These are phyloP conservation scores for Calonectris borealis DNA, from an alignment of 2,113 vertebrate species.

Conservation along the genomic window DNA sequence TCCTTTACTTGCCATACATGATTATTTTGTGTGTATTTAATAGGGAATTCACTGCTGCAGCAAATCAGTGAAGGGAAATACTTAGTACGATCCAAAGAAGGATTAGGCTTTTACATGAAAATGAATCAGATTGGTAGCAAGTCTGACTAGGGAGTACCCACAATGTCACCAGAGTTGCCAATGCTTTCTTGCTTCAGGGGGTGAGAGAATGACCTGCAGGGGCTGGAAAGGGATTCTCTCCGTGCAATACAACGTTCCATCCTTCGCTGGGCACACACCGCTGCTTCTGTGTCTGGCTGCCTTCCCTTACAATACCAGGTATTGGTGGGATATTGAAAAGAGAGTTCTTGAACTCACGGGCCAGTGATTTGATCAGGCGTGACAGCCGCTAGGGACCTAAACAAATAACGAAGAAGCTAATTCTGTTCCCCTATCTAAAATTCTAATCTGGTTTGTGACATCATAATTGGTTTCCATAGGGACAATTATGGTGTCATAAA, in stretches of 20 bases:
- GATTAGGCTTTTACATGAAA: neutral
- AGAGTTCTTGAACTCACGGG: neutral
- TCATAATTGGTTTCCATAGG: constrained; percentile 60
- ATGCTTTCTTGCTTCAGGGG: neutral
- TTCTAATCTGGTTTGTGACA: constrained; percentile 55
- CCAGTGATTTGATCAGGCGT: neutral
- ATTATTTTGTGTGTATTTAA: constrained; percentile 1
- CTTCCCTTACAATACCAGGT: neutral
- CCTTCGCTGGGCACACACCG: rapidly evolving
- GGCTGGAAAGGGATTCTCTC: neutral
- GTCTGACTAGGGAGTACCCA: neutral
- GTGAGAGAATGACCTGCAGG: neutral
- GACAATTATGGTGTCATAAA: constrained; percentile 54
- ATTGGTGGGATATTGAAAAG: neutral
- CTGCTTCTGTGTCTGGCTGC: neutral
- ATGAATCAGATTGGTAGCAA: neutral
- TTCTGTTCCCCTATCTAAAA: constrained; percentile 45
- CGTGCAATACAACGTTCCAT: neutral
- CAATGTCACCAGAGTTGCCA: neutral
- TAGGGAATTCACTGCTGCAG: neutral
- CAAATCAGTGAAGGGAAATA: neutral
- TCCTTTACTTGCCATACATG: neutral
- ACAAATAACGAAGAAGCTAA: constrained; percentile 25
- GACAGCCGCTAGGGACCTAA: neutral
- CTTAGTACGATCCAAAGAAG: neutral